These are phyloP conservation scores for Tenebrosternarchus preto DNA, from an alignment of 2,113 vertebrate species.

Conservation along the genomic window DNA sequence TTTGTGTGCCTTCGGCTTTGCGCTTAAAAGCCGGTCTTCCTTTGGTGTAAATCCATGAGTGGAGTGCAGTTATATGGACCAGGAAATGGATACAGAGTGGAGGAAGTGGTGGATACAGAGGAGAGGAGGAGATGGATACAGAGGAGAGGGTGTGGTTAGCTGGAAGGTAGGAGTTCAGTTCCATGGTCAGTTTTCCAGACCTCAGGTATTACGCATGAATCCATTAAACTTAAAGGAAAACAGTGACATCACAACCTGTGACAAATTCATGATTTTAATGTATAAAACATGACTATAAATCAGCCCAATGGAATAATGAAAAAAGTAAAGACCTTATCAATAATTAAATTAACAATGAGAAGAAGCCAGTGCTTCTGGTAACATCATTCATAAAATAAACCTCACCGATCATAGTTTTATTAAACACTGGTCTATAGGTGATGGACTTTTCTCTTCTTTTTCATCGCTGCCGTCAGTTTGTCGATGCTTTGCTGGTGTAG, in stretches of 20 bases:
- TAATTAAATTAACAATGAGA: slow-evolving; percentile 14
- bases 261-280: background rate
- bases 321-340: background rate
- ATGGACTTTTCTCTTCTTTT: background rate
- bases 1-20: too few relatives aligned
- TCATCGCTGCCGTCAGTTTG: background rate
- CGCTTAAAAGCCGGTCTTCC: too few relatives aligned
- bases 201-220: too few relatives aligned
- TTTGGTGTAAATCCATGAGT: too few relatives aligned
- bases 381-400: background rate
- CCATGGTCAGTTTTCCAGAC: too few relatives aligned
- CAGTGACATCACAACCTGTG: background rate
- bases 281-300: slow-evolving; percentile 14
- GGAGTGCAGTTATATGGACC: too few relatives aligned
- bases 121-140: too few relatives aligned
- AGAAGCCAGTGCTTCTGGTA: background rate
- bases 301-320: background rate
- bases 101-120: too few relatives aligned
- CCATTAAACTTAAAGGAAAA: background rate
- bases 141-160: too few relatives aligned
- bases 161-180: too few relatives aligned
- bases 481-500: background rate
- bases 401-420: background rate
- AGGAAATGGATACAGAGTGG: too few relatives aligned
- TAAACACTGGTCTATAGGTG: background rate